Base-by-base conservation (phyloP, 2,113 vertebrate species). In the Egretta garzetta region DNA sequence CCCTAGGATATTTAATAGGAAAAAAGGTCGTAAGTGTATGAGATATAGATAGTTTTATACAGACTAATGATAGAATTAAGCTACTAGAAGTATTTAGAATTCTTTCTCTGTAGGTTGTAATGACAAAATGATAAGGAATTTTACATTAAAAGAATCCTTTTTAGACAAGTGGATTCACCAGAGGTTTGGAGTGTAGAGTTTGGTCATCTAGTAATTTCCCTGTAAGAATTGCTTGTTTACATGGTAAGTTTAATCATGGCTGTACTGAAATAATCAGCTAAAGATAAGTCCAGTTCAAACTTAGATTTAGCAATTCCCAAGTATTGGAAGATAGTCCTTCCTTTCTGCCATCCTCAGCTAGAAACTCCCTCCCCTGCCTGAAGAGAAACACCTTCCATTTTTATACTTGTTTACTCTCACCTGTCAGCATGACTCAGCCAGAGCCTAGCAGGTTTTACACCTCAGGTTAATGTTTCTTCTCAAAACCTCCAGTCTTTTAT, bases 391-490 rank as follows among this genome's bases (percentile, higher is more conserved):
- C 20, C 53, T 93, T 90, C 92, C 75, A 35, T 66, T 97, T 95
- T 92, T 47, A 9, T 64, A 45, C n/a, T 75, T 94, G 87, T 95
- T 94, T 94, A 89, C 53, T 90, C 66, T 93, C 75, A 93, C 95
- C 88, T 86, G 90, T 74, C 95, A 95, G 68, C 68, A 87, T 26
- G 50, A 79, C 60, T 95, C 79, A 80, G 52, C 33, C 33, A 1
- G 37, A 95, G 27, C 66, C 41, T 71, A 55, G 50, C 64, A 96
- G 89, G 84, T 81, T 80, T 89, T 91, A 84, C 93, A 86, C 59
- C 86, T 86, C 63, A 92, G 52, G 64, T 91, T 81, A 86, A 55
- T 59, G 68, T 79, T 92, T 88, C 80, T 77, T 67, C 35, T 19
- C 32, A 86, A 94, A 93, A 77, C 35, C 15, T 60, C 14, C 32